phyloP scores from a whole-genome alignment of 1,140 invertebrate species.

The Tetragonula clypearis region DNA sequence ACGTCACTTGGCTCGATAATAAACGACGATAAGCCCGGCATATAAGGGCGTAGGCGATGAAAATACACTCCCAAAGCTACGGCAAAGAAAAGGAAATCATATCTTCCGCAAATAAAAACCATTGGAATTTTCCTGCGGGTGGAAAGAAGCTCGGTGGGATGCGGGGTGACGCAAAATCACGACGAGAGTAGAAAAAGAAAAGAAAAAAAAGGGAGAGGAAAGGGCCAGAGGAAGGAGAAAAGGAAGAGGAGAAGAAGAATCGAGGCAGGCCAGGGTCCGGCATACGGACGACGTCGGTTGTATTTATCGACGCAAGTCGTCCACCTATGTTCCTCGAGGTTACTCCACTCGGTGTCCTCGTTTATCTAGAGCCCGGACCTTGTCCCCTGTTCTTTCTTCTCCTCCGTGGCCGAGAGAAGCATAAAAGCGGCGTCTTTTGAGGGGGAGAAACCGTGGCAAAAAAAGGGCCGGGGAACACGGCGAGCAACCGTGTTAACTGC shows the following conservation, averaged over 20 bases:
- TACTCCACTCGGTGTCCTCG: background rate
- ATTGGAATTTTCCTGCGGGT: slow-evolving; percentile 63
- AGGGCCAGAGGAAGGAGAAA: slow-evolving; percentile 15
- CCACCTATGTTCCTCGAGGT: slow-evolving; percentile 43
- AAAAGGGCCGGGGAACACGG: slow-evolving; percentile 68
- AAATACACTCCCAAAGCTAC: slow-evolving; percentile 32
- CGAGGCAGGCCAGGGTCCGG: slow-evolving; percentile 47
- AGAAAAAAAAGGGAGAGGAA: slow-evolving; percentile 26
- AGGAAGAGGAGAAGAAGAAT: slow-evolving; percentile 57
- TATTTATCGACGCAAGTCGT: slow-evolving; percentile 73
- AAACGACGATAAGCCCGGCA: slow-evolving; percentile 13
- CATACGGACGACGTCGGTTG: slow-evolving; percentile 69
- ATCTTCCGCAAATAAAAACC: slow-evolving; percentile 60
- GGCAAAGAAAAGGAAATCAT: slow-evolving; percentile 42
- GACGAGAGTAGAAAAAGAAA: slow-evolving; percentile 13
- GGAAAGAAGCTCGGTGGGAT: slow-evolving; percentile 1
- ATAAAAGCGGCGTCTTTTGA: slow-evolving; percentile 76
- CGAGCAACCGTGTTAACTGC: slow-evolving; percentile 77
- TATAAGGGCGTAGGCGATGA: slow-evolving; percentile 3
- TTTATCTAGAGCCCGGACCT: background rate
- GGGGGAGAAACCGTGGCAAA: slow-evolving; percentile 68
- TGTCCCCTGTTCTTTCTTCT: background rate
- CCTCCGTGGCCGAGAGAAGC: background rate
- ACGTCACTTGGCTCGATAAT: slow-evolving; percentile 2
- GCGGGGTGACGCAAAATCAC: slow-evolving; percentile 54